Evolutionary conservation across 2,113 vertebrate species (phyloP).

Genomic region (Tamias sibiricus): DNA sequence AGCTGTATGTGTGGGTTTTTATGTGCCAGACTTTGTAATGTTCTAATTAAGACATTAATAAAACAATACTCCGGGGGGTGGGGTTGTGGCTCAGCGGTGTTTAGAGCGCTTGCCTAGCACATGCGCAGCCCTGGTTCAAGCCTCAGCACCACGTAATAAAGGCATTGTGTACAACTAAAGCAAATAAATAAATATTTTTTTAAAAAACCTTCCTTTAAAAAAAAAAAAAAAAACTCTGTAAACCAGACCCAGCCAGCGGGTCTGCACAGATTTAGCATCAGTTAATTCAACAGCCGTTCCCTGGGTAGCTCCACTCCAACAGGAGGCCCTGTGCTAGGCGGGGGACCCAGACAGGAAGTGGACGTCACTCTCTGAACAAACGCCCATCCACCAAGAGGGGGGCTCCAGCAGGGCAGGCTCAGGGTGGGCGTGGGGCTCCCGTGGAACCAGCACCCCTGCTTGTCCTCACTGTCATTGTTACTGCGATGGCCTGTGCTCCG

Average conservation of each 20-base stretch:
- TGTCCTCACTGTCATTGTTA: too few species aligned
- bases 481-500: not conserved
- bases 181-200: too few species aligned
- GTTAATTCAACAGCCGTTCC: not conserved
- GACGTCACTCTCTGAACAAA: not conserved
- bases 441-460: not conserved
- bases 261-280: not conserved
- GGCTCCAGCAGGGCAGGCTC: not conserved
- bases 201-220: too few species aligned
- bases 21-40: not conserved
- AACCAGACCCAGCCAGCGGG: not conserved
- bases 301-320: not conserved
- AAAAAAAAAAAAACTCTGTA: too few species aligned
- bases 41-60: constrained; percentile 7
- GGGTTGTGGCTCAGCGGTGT: too few species aligned
- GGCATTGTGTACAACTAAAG: too few species aligned
- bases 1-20: not conserved
- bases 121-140: too few species aligned
- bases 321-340: not conserved
- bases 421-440: not conserved
- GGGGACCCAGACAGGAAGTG: not conserved
- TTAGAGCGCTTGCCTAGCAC: too few species aligned
- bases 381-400: not conserved
- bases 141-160: too few species aligned
- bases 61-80: too few species aligned